These are phyloP conservation scores for Eurytoma adleriae DNA, from an alignment of 2,888 invertebrate genomes.

Conservation along the genomic window DNA sequence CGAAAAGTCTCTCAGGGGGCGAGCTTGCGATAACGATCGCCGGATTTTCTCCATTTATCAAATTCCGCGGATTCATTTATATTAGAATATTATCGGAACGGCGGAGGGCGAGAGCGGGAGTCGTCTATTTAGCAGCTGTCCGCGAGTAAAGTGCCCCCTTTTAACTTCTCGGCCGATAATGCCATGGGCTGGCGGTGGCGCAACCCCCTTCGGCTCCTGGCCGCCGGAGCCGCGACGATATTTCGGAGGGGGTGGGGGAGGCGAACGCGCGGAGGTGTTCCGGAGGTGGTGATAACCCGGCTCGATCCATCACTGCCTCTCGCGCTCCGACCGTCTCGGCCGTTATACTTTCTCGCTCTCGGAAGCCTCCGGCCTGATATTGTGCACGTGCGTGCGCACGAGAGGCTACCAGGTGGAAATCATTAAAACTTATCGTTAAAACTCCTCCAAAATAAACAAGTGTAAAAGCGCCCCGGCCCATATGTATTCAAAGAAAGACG, in stretches of 20 bases:
- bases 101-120: conserved; percentile 48
- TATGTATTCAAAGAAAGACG: conserved; percentile 48
- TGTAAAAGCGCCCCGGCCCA: conserved; percentile 26
- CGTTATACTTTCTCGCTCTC: conserved; percentile 11
- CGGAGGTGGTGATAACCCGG: conserved; percentile 73
- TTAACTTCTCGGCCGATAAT: conserved; percentile 69
- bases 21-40: conserved; percentile 46
- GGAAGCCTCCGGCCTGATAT: conserved; percentile 40
- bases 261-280: conserved; percentile 63
- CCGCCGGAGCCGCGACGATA: conserved; percentile 15
- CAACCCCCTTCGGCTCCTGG: background rate
- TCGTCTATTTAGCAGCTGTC: conserved; percentile 69
- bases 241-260: conserved; percentile 27
- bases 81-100: conserved; percentile 55
- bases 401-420: conserved; percentile 51
- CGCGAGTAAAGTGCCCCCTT: conserved; percentile 65
- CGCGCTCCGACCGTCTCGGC: conserved; percentile 7
- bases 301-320: conserved; percentile 75
- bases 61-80: conserved; percentile 55
- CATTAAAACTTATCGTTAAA: conserved; percentile 58
- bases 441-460: conserved; percentile 55
- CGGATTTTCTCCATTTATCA: conserved; percentile 57
- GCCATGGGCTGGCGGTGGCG: conserved; percentile 44
- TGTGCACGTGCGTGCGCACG: conserved; percentile 46
- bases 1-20: conserved; percentile 29